phyloP scores from a whole-genome alignment of 2,113 vertebrate genomes.

The Ursus arctos region DNA sequence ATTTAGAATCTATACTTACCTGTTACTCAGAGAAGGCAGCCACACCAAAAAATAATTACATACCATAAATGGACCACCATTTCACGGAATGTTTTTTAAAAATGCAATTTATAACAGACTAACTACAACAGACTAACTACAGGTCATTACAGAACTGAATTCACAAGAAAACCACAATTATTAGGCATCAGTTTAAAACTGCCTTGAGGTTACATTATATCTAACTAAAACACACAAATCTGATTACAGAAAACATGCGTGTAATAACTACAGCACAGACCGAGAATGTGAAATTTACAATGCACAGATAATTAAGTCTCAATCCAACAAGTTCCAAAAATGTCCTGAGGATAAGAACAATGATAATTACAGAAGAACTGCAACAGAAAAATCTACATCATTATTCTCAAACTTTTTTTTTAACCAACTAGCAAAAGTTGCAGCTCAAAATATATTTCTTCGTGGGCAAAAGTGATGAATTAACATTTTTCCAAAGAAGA shows the following conservation, averaged over 20 bases:
- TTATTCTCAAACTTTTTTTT: not conserved
- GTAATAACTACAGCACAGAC: not conserved
- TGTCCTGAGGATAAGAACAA: not conserved
- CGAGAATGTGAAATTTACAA: not conserved
- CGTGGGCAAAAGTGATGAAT: not conserved
- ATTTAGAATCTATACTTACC: not conserved
- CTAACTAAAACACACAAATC: conserved; percentile 11
- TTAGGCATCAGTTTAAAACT: not conserved
- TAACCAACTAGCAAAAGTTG: not conserved
- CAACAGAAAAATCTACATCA: not conserved
- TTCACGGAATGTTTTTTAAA: not conserved
- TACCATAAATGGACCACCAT: not conserved
- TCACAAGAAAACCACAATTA: not conserved
- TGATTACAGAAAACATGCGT: not conserved
- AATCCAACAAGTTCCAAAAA: not conserved
- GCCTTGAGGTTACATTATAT: not conserved
- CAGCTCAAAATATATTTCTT: not conserved
- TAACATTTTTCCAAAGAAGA: not conserved
- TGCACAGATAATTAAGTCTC: not conserved
- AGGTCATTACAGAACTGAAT: not conserved
- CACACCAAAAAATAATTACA: not conserved
- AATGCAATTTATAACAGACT: not conserved
- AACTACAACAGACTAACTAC: not conserved
- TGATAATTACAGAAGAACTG: not conserved
- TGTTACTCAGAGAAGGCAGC: not conserved